These are phyloP conservation scores for Drosophila vallismaia DNA, from an alignment of 2,888 invertebrate genomes.

Conservation along the genomic window DNA sequence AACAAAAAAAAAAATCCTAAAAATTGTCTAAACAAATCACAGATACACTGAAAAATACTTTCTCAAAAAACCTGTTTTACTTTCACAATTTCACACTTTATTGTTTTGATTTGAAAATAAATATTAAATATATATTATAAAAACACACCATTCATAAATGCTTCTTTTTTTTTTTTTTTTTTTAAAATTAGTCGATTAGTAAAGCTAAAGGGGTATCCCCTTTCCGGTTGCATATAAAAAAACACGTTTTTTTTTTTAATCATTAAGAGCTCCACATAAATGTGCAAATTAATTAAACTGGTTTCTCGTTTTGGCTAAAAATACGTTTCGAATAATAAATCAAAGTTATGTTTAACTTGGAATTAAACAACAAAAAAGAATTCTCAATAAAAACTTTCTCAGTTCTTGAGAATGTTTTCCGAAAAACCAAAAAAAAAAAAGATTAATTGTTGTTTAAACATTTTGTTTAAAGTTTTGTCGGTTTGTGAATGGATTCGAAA, in stretches of 20 bases:
- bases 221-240: background rate
- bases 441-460: slow-evolving; percentile 37
- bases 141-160: background rate
- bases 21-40: slow-evolving; percentile 32
- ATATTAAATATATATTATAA: slow-evolving; percentile 2
- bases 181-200: background rate
- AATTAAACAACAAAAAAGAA: slow-evolving; percentile 8
- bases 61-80: background rate
- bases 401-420: slow-evolving; percentile 11
- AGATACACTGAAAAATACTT: background rate
- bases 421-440: background rate
- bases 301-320: slow-evolving; percentile 34
- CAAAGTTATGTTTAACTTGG: slow-evolving; percentile 15
- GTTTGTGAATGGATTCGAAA: slow-evolving; percentile 24
- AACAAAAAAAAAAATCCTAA: slow-evolving; percentile 39
- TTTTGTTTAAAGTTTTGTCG: slow-evolving; percentile 28
- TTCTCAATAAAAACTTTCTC: background rate
- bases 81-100: slow-evolving; percentile 4
- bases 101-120: background rate
- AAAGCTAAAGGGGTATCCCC: slow-evolving; percentile 4
- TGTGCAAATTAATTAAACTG: slow-evolving; percentile 32
- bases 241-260: background rate
- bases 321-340: slow-evolving; percentile 16
- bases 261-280: slow-evolving; percentile 7
- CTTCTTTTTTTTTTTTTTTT: background rate